A percentile compares a stretch with the other conserved stretches of the same genome.
Evolutionary conservation across 2,113 vertebrate genomes (phyloP).

Genomic region (Caracal caracal): DNA sequence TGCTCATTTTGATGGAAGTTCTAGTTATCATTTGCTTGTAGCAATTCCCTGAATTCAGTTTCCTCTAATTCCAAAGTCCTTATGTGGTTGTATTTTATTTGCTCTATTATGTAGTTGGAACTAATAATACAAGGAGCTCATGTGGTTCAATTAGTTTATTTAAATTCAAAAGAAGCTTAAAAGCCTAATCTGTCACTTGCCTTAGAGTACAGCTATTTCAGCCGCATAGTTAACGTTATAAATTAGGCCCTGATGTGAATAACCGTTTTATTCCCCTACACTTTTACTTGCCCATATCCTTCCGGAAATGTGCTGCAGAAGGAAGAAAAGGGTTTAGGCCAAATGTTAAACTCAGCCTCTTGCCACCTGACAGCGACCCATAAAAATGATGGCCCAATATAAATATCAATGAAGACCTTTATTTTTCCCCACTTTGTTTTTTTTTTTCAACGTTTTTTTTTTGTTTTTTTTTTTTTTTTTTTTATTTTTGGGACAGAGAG

Average conservation of each 20-base stretch:
- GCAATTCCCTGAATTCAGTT: background rate
- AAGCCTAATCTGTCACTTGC: slow-evolving; percentile 47
- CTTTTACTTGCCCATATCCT: background rate
- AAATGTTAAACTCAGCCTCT: background rate
- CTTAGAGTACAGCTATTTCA: background rate
- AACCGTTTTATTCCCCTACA: background rate
- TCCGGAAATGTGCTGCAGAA: background rate
- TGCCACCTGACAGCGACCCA: background rate
- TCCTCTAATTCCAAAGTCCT: slow-evolving; percentile 7
- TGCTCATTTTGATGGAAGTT: slow-evolving; percentile 12
- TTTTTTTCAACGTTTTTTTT: too few relatives aligned
- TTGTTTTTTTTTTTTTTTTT: too few relatives aligned
- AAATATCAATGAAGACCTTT: background rate
- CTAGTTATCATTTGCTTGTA: slow-evolving; percentile 14
- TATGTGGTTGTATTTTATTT: slow-evolving; percentile 33
- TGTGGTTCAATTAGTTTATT: slow-evolving; percentile 54
- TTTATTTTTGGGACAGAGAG: too few relatives aligned
- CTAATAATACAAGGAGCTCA: slow-evolving; percentile 31
- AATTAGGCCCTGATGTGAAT: slow-evolving; percentile 17
- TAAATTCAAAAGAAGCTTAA: slow-evolving; percentile 64
- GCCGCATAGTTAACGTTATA: background rate
- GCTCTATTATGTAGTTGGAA: slow-evolving; percentile 32
- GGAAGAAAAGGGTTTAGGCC: background rate
- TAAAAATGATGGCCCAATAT: background rate
- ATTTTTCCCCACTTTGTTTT: background rate